Evolutionary conservation across 2,113 vertebrate genomes (phyloP).

Genomic region (Amazona guildingii): DNA sequence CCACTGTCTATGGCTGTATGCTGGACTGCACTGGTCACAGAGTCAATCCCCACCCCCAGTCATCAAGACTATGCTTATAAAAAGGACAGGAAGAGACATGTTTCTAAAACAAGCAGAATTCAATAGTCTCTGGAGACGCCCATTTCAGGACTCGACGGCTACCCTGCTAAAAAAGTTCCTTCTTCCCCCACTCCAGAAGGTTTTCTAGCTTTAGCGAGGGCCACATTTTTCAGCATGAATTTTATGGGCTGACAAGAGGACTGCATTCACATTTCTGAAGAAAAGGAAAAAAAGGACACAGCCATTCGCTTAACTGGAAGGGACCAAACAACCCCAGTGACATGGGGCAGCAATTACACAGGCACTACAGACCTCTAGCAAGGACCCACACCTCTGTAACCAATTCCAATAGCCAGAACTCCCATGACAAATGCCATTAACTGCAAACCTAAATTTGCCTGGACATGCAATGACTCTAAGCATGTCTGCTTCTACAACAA

Average conservation of each 20-base stretch:
- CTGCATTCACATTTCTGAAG: not conserved
- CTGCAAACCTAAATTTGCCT: not conserved
- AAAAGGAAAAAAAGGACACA: not conserved
- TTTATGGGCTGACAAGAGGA: not conserved
- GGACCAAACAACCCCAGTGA: not conserved
- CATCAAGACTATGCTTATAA: not conserved
- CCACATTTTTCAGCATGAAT: not conserved
- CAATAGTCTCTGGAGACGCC: conserved; percentile 12
- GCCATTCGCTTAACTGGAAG: not conserved
- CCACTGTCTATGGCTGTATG: not conserved
- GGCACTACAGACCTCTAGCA: not conserved
- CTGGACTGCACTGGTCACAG: not conserved
- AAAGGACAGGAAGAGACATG: conserved; percentile 7
- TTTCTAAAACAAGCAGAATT: conserved; percentile 53
- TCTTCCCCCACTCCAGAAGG: not conserved
- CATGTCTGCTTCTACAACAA: not conserved
- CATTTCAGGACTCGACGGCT: not conserved
- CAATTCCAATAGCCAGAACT: not conserved
- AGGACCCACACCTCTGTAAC: not conserved
- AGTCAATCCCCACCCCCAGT: not conserved
- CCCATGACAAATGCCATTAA: not conserved
- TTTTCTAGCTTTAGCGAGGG: not conserved
- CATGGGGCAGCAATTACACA: not conserved
- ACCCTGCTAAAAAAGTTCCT: not conserved
- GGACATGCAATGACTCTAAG: not conserved